Base-by-base conservation (phyloP, 64 coral and sea anemone species). In the Montipora efflorescens region DNA sequence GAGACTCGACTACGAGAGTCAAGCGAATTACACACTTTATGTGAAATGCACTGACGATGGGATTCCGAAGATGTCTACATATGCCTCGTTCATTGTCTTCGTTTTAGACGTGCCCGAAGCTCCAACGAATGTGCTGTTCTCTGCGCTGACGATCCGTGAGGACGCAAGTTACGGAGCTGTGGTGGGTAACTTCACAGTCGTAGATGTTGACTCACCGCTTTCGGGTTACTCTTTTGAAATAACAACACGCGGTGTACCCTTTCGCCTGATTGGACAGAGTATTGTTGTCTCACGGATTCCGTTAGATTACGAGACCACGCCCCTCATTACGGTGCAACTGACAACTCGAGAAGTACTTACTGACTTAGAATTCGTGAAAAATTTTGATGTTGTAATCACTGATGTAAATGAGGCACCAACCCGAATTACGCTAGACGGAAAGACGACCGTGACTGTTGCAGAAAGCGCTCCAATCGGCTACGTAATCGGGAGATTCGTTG, bases 91-190 rank as follows among this genome's bases (percentile, higher is more conserved):
- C 74, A 43, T 66, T 44, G 87, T 96, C 4, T 93, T 90, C 53
- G 95, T 96, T 3, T 36, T 96, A n/a, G 95, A 96, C 59, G 95
- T 96, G n/a, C 79, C 91, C 13, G 95, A 96, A 67, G 59, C 91
- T 9, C 95, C 91, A n/a, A 83, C 90, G 14, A 86, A 96, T 76
- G 21, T 96, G 14, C 5, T 90, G 14, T 67, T 96, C 4, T 90
- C 91, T 55, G 89, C 95, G 2, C 28, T 79, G 9, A 88, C 79
- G 78, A 59, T 96, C 23, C 71, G 77, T 49, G 95, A 96, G 82
- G 83, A 96, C 48, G 80, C 91, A 0, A 72, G 13, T 64, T 87
- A 87, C 14, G 80, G 92, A 25, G 62, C 59, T 21, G 57, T 96
- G 57, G 71, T 96, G 1, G 55, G 87, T 70, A 93, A 87, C 51